Evolutionary conservation across 2,888 invertebrate genomes (phyloP).

Genomic region (Linnaemya tessellans): DNA sequence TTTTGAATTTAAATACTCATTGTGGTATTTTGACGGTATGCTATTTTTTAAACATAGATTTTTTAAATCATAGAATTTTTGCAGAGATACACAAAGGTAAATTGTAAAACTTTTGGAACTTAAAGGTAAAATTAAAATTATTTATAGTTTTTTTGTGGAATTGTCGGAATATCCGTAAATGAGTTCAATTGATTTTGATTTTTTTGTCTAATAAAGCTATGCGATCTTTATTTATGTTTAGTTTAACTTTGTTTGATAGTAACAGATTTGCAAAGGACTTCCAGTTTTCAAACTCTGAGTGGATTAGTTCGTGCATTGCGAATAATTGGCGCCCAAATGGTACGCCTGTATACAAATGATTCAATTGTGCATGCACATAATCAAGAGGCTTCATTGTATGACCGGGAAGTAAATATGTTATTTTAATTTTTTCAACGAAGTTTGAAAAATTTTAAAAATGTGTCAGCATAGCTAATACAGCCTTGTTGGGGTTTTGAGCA

Average conservation of each 20-base stretch:
- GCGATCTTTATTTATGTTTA: conserved; percentile 32
- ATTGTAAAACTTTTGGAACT: conserved; percentile 24
- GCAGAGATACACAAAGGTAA: conserved; percentile 12
- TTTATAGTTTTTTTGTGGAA: conserved; percentile 42
- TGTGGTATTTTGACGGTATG: conserved; percentile 37
- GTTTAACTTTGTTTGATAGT: conserved; percentile 42
- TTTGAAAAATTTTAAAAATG: no score
- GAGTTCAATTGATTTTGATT: conserved; percentile 39
- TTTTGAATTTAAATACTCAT: conserved; percentile 47
- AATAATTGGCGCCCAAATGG: conserved; percentile 42
- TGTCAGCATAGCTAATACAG: no score
- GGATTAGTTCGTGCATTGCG: conserved; percentile 49
- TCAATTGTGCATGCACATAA: conserved; percentile 50
- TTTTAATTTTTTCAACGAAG: no score
- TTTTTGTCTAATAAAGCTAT: conserved; percentile 42
- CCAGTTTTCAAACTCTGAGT: conserved; percentile 45
- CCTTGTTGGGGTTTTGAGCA: conserved; percentile 25
- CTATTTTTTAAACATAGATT: conserved; percentile 41
- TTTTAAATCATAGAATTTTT: conserved; percentile 39
- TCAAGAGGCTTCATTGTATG: conserved; percentile 61
- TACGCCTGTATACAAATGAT: no score
- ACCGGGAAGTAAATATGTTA: conserved; percentile 50
- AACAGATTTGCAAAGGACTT: conserved; percentile 51
- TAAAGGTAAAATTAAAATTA: conserved; percentile 37
- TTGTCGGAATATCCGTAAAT: conserved; percentile 35